Evolutionary conservation across 2,797 vertebrate species (phyloP).

Genomic region (Enteromius thamalakanensis): DNA sequence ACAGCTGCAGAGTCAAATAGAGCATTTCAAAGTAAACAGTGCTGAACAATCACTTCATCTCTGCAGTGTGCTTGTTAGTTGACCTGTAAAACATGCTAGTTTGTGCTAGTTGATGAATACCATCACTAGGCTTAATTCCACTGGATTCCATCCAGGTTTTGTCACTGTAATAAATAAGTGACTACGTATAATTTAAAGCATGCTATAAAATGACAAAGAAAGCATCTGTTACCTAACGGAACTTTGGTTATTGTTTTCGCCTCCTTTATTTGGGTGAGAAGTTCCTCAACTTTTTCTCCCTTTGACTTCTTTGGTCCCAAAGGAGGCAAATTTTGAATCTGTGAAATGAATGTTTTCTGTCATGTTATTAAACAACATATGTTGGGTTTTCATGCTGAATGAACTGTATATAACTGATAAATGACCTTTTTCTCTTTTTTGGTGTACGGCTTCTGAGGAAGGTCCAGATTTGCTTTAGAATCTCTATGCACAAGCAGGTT

Average conservation of each 20-base stretch:
- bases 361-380: neutral
- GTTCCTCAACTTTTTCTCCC: conserved; percentile 63
- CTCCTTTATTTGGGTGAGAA: conserved; percentile 68
- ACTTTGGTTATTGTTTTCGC: conserved; percentile 64
- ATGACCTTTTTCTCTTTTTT: conserved; percentile 72
- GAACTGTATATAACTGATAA: neutral
- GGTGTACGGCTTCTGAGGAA: conserved; percentile 70
- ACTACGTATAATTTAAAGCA: neutral
- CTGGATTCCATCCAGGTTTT: conserved; percentile 8
- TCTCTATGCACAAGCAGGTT: conserved; percentile 76
- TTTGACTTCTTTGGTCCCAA: conserved; percentile 58
- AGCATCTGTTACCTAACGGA: conserved; percentile 64
- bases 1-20: conserved; percentile 41
- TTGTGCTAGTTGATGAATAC: conserved; percentile 5
- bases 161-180: conserved; percentile 9
- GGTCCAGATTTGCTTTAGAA: conserved; percentile 73
- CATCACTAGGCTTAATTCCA: conserved; percentile 1
- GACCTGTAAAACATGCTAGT: conserved; percentile 30
- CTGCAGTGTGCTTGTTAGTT: conserved; percentile 7
- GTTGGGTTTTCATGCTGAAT: neutral
- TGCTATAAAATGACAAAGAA: neutral
- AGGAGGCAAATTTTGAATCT: conserved; percentile 62
- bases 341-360: conserved; percentile 3
- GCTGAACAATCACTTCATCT: neutral
- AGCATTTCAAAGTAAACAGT: conserved; percentile 43